Conservation (phyloP, 2,797 vertebrate genomes). For the Ispidina lecontei region DNA sequence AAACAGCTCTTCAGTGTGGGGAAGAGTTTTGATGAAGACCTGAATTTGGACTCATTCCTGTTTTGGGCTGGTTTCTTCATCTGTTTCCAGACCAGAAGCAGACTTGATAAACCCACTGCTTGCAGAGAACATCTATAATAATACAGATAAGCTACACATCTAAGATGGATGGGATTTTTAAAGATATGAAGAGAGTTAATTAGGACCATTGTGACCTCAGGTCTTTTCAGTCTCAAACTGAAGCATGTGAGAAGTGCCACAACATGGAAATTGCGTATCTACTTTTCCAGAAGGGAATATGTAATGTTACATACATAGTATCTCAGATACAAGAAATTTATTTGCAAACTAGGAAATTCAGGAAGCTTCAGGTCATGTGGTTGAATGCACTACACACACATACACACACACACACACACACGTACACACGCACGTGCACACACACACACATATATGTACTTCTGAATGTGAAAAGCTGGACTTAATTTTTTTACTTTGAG, state of each 20-base stretch:
- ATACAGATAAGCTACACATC: not conserved
- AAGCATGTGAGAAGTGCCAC: not conserved
- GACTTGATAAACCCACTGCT: not conserved
- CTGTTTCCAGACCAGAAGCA: not conserved
- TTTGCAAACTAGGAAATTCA: not conserved
- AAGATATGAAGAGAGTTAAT: not conserved
- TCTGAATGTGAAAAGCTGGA: not conserved
- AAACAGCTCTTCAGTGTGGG: not conserved
- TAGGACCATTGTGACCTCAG: not conserved
- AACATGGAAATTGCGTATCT: not conserved
- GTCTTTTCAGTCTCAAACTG: not conserved
- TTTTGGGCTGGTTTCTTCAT: not conserved
- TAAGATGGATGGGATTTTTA: not conserved
- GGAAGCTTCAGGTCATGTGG: not conserved
- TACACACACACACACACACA: not conserved
- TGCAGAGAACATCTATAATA: not conserved
- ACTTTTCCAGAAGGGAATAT: not conserved
- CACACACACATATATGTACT: not conserved
- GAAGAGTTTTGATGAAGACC: not conserved
- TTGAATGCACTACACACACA: not conserved
- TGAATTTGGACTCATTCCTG: not conserved
- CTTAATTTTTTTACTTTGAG: not conserved
- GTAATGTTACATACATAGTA: not conserved
- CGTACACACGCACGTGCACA: no score
- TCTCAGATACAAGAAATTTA: not conserved